Evolutionary conservation across 2,113 vertebrate species (phyloP).

Genomic region (Etheostoma cragini): DNA sequence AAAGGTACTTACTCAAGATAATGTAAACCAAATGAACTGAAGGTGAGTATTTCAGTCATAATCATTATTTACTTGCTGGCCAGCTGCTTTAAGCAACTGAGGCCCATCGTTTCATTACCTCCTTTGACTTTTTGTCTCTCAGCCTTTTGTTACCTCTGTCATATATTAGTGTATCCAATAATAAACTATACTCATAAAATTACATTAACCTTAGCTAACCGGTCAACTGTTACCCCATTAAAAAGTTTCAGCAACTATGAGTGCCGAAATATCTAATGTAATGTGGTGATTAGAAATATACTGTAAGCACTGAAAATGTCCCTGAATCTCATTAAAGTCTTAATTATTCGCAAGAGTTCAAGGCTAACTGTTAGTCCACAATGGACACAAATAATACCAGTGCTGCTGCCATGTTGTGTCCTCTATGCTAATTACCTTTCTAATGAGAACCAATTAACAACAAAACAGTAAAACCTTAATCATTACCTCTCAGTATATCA

Average conservation of each 20-base stretch:
- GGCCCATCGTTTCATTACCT: neutral
- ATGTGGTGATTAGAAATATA: neutral
- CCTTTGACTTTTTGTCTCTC: neutral
- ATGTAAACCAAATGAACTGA: neutral
- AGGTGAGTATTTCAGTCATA: neutral
- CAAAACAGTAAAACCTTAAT: neutral
- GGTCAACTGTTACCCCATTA: neutral
- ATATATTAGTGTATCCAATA: neutral
- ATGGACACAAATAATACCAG: neutral
- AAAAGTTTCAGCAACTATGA: neutral
- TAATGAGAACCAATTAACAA: constrained; percentile 10
- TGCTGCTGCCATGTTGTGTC: constrained; percentile 1
- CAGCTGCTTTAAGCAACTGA: neutral
- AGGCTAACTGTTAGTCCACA: constrained; percentile 7
- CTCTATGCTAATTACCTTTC: constrained; percentile 23
- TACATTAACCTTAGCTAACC: neutral
- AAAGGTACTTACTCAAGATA: neutral
- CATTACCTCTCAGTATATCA: neutral
- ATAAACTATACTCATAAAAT: neutral
- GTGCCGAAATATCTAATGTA: neutral
- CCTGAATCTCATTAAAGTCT: neutral
- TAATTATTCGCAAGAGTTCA: constrained; percentile 7
- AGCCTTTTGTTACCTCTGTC: neutral
- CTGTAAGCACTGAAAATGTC: neutral
- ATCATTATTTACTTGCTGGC: neutral